Conservation (phyloP, 2,113 vertebrate species). For the Scomber colias region DNA sequence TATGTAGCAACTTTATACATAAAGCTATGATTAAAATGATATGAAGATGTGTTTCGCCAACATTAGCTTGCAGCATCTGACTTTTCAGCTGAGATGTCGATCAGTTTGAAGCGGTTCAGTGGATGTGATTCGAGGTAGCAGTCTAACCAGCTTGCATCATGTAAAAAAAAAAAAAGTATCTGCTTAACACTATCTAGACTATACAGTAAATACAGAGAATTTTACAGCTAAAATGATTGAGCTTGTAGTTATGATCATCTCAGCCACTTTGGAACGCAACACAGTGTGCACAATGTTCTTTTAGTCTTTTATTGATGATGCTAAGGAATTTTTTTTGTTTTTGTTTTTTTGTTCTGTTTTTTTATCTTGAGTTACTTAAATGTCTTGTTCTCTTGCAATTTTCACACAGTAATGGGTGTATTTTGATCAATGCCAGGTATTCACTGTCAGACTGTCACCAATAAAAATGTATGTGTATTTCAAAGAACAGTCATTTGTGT, state of each 20-base stretch:
- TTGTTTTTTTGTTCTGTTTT: constrained; percentile 10
- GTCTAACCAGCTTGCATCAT: constrained; percentile 52
- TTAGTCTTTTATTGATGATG: constrained; percentile 42
- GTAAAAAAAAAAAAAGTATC: constrained; percentile 32
- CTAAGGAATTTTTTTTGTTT: constrained; percentile 17
- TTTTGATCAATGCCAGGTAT: constrained; percentile 74
- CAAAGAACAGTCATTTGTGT: constrained; percentile 48
- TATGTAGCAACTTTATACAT: constrained; percentile 60
- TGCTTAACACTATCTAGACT: constrained; percentile 48
- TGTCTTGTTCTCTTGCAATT: constrained; percentile 64
- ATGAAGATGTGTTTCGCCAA: constrained; percentile 43
- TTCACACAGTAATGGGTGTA: constrained; percentile 67
- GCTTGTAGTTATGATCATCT: constrained; percentile 57
- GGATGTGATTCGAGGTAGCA: constrained; percentile 30
- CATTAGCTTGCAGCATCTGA: not conserved
- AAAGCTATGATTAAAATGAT: constrained; percentile 27
- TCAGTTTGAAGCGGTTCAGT: constrained; percentile 9
- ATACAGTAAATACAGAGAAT: constrained; percentile 33
- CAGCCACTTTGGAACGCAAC: constrained; percentile 42
- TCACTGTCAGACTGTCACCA: constrained; percentile 78
- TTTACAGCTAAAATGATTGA: constrained; percentile 45
- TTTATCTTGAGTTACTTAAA: constrained; percentile 28
- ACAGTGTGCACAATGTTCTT: constrained; percentile 47
- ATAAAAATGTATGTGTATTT: constrained; percentile 83
- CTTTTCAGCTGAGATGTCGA: not conserved